phyloP scores from a whole-genome alignment of 2,113 vertebrate species.

The Caranx melampygus region DNA sequence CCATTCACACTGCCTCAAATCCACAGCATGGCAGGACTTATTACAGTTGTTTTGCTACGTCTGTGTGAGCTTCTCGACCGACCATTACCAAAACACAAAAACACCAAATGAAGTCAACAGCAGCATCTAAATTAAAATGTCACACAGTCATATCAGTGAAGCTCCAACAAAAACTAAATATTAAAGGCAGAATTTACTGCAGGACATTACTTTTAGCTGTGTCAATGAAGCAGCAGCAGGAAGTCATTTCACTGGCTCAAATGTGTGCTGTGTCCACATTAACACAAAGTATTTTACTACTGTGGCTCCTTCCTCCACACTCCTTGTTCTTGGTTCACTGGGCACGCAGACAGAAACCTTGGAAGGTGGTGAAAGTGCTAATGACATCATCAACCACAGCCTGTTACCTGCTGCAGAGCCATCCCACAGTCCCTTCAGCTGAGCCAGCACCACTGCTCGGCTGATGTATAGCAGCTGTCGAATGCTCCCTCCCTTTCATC shows the following conservation, averaged over 20 bases:
- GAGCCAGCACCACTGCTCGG: slow-evolving; percentile 64
- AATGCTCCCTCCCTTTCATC: slow-evolving; percentile 22
- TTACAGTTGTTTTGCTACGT: neutral
- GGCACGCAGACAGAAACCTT: slow-evolving; percentile 35
- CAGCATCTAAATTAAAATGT: neutral
- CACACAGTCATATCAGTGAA: neutral
- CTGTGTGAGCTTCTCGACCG: neutral
- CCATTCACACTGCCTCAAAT: neutral
- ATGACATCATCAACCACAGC: slow-evolving; percentile 72
- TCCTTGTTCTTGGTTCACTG: slow-evolving; percentile 4
- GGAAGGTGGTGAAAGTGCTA: slow-evolving; percentile 38
- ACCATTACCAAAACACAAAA: neutral
- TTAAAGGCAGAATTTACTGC: neutral
- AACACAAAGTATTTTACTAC: neutral
- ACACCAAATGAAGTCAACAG: neutral
- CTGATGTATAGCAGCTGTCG: slow-evolving; percentile 68
- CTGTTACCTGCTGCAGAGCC: slow-evolving; percentile 50
- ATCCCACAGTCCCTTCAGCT: slow-evolving; percentile 50
- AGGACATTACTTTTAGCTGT: neutral
- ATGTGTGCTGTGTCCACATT: neutral
- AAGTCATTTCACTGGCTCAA: neutral
- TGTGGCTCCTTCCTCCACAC: neutral
- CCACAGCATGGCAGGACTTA: neutral
- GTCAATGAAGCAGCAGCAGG: neutral
- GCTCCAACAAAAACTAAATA: neutral